Percentiles rank a stretch among this genome's conserved stretches.
Evolutionary conservation across 2,888 invertebrate species (phyloP).

Genomic region (Aquatica leii): DNA sequence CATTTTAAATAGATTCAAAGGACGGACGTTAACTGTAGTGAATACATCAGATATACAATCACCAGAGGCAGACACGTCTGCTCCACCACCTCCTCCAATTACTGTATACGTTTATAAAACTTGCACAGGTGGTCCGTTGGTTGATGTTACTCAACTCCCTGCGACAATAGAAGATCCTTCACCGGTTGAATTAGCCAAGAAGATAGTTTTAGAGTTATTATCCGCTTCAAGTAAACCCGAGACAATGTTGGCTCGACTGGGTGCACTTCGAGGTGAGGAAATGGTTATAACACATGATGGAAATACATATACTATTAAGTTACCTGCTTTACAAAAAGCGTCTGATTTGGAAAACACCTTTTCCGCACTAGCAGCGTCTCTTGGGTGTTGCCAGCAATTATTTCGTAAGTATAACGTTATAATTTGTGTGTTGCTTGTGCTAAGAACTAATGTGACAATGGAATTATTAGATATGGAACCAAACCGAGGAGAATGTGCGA

Average conservation of each 20-base stretch:
- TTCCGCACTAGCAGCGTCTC: conserved; percentile 62
- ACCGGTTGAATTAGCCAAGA: conserved; percentile 57
- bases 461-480: conserved; percentile 50
- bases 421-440: too few species aligned
- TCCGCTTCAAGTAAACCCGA: conserved; percentile 56
- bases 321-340: conserved; percentile 61
- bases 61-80: conserved; percentile 60
- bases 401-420: conserved; percentile 59
- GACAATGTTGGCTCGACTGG: conserved; percentile 54
- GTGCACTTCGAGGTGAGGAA: conserved; percentile 55
- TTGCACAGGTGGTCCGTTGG: conserved; percentile 64
- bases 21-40: conserved; percentile 53
- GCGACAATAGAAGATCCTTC: conserved; percentile 63
- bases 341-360: conserved; percentile 64
- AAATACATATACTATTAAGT: conserved; percentile 66
- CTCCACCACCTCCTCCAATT: conserved; percentile 63
- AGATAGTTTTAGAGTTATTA: conserved; percentile 53
- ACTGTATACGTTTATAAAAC: conserved; percentile 63
- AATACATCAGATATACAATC: conserved; percentile 52
- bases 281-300: conserved; percentile 55
- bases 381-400: conserved; percentile 67
- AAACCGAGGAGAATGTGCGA: conserved; percentile 48
- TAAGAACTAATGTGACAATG: too few species aligned
- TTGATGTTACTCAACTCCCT: conserved; percentile 62
- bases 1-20: conserved; percentile 61